Base-by-base conservation (phyloP, 2,888 invertebrate species). In the Brassicogethes aeneus region DNA sequence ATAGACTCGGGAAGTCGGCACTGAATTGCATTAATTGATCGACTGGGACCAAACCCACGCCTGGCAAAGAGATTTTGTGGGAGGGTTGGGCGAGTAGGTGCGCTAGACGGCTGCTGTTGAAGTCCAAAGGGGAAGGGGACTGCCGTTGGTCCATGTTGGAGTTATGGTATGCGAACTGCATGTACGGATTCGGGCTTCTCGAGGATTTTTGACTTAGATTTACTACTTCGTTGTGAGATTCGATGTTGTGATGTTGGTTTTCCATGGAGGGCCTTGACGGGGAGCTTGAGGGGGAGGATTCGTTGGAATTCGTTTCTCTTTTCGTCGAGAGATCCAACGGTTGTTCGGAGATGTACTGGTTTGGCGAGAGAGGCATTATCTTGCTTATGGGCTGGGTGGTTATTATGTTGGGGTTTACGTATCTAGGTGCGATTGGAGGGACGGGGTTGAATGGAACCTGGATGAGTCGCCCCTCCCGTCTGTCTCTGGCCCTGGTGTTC, bases 321-420 rank as follows among this genome's bases (percentile, higher is more conserved):
- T 90, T 92, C 3, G 90, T 80, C 2, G 92, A 92, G 52, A 96
- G 74, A 69, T 96, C 95, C 41, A 96, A 70, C 1, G 96, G 95
- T 62, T 92, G 86, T 56, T 91, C 90, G 40, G 64, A 59, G 38
- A 51, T 45, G 45, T 60, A 61, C 41, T 55, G 60, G 35, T 36
- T 42, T n/a, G 41, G 41, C 8, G 41, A 41, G 3, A 39, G 7
- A 8, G 23, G 12, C 34, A 43, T 41, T 2, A 40, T 8, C 37
- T 46, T 41, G 15, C 36, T 36, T 16, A 40, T 30, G 5, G 49
- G 41, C 29, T 44, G 43, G 40, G 44, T 37, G 44, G 51, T 40
- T 42, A 54, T 42, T 32, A 40, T 42, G 31, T 42, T 10, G 17
- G 37, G 39, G 12, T 37, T 16, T 30, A 36, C 37, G 39, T 50